A percentile compares a stretch with the other conserved stretches of the same genome.
These are phyloP conservation scores for Nowickia ferox DNA, from an alignment of 2,888 invertebrate species.

Conservation along the genomic window DNA sequence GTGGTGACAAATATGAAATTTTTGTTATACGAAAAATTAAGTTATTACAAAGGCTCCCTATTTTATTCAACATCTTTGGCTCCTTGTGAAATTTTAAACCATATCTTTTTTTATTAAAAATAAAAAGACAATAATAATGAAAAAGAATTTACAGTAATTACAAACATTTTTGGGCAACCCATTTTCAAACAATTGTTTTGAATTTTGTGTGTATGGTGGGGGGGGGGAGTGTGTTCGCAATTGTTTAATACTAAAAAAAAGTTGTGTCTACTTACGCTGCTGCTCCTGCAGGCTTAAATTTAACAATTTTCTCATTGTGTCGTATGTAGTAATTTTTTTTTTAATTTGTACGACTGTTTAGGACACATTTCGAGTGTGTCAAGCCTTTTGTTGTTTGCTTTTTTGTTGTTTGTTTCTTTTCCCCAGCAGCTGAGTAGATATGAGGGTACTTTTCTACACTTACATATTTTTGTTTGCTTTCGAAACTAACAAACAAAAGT, in stretches of 20 bases:
- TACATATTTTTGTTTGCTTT: constrained; percentile 59
- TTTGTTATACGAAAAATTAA: constrained; percentile 56
- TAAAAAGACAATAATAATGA: constrained; percentile 25
- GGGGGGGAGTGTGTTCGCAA: not conserved
- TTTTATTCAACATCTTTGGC: constrained; percentile 22
- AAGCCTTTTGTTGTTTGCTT: constrained; percentile 69
- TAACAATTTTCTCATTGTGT: constrained; percentile 18
- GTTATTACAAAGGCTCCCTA: constrained; percentile 52
- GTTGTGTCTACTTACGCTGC: constrained; percentile 2
- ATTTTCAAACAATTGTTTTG: constrained; percentile 39
- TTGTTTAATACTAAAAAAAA: constrained; percentile 38
- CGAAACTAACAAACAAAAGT: constrained; percentile 68
- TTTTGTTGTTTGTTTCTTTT: constrained; percentile 28
- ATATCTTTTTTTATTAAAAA: not conserved
- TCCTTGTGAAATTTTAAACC: constrained; percentile 29
- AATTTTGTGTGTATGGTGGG: not conserved
- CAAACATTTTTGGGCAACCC: constrained; percentile 28
- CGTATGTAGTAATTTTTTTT: not conserved
- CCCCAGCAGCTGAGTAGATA: constrained; percentile 17
- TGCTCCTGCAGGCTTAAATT: constrained; percentile 61
- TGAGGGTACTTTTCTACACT: constrained; percentile 42
- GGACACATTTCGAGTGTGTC: constrained; percentile 71
- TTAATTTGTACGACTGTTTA: constrained; percentile 52
- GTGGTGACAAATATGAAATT: constrained; percentile 71
- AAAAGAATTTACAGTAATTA: constrained; percentile 62